Evolutionary conservation across 2,888 invertebrate genomes (phyloP).

Genomic region (Ennomos erosarius): DNA sequence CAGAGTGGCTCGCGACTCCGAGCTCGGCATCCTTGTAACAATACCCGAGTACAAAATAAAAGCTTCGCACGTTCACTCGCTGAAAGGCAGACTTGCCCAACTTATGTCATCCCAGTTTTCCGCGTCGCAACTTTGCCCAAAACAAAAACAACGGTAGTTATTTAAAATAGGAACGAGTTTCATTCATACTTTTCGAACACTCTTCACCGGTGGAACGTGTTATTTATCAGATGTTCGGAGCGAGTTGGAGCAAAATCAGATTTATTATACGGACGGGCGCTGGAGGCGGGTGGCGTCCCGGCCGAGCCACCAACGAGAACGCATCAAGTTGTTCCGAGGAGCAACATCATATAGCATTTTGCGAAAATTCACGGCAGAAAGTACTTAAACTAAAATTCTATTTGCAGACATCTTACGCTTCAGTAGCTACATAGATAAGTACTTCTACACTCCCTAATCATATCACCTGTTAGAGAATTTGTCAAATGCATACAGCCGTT

Average conservation of each 20-base stretch:
- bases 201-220: conserved; percentile 33
- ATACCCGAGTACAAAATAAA: conserved; percentile 78
- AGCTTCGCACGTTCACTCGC: conserved; percentile 76
- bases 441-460: neutral
- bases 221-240: conserved; percentile 52
- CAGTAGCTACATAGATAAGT: neutral
- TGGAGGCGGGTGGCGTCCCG: conserved; percentile 32
- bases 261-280: conserved; percentile 47
- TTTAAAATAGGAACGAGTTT: conserved; percentile 33
- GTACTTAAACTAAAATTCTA: conserved; percentile 11
- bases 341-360: conserved; percentile 39
- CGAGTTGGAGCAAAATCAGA: conserved; percentile 51
- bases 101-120: conserved; percentile 66
- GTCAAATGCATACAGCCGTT: conserved; percentile 3
- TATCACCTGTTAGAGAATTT: conserved; percentile 9
- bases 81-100: conserved; percentile 74
- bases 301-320: conserved; percentile 25
- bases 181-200: conserved; percentile 39
- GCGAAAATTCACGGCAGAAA: conserved; percentile 9
- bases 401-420: neutral
- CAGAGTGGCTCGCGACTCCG: conserved; percentile 66
- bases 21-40: conserved; percentile 75
- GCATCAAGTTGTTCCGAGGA: conserved; percentile 53
- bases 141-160: conserved; percentile 52
- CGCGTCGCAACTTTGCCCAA: conserved; percentile 55